Conservation (phyloP, 2,797 vertebrate genomes). For the Hipposideros larvatus region DNA sequence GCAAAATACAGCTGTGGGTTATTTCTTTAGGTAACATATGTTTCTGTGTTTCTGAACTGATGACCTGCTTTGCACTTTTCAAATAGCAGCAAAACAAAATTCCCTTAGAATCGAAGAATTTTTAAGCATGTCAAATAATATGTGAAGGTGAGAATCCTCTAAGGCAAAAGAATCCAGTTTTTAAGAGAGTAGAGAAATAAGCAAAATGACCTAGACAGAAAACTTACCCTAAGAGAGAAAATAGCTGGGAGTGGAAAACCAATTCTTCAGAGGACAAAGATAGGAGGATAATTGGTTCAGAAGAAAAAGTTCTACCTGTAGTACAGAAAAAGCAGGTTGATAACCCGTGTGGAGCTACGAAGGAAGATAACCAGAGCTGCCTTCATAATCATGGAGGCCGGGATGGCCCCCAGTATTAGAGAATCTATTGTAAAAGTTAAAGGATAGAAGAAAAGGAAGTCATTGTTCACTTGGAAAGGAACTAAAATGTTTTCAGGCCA, state of each 20-base stretch:
- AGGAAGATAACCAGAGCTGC: constrained; percentile 62
- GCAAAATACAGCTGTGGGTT: constrained; percentile 58
- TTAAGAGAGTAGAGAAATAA: constrained; percentile 75
- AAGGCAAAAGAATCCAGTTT: constrained; percentile 67
- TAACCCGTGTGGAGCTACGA: constrained; percentile 73
- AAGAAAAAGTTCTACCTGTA: constrained; percentile 72
- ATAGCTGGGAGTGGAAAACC: constrained; percentile 80
- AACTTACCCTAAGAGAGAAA: constrained; percentile 80
- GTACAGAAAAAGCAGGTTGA: constrained; percentile 76
- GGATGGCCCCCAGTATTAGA: constrained; percentile 48
- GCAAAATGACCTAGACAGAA: constrained; percentile 77
- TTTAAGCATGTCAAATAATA: constrained; percentile 77
- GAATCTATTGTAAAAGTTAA: constrained; percentile 62
- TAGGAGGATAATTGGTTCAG: constrained; percentile 78
- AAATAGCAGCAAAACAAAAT: constrained; percentile 73
- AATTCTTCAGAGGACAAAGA: constrained; percentile 77
- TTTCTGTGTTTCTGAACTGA: constrained; percentile 74
- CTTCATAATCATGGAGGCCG: constrained; percentile 68
- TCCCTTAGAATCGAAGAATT: constrained; percentile 65
- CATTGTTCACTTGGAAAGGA: constrained; percentile 70
- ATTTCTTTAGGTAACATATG: constrained; percentile 59
- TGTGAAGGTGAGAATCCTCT: constrained; percentile 69
- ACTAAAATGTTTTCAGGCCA: constrained; percentile 62
- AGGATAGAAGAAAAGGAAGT: constrained; percentile 65
- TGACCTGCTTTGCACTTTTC: constrained; percentile 74